phyloP scores from a whole-genome alignment of 2,888 invertebrate genomes.

The Thymelicus lineola region DNA sequence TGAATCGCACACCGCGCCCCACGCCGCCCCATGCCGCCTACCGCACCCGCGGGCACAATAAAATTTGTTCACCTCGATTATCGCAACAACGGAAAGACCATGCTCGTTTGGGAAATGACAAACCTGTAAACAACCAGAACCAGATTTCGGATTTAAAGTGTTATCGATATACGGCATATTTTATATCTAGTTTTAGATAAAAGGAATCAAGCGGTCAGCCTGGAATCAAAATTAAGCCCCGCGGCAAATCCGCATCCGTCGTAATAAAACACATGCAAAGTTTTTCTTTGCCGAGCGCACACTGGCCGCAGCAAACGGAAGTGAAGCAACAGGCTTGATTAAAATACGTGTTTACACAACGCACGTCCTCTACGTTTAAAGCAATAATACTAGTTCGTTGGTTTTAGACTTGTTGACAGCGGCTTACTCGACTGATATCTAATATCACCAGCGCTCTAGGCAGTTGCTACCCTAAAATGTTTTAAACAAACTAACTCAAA shows the following conservation, averaged over 20 bases:
- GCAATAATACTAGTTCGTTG: slow-evolving; percentile 59
- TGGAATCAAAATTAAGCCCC: slow-evolving; percentile 80
- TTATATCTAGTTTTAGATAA: slow-evolving; percentile 64
- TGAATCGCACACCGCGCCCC: slow-evolving; percentile 56
- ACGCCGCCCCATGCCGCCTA: slow-evolving; percentile 41
- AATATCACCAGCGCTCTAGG: slow-evolving; percentile 32
- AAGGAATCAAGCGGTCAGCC: slow-evolving; percentile 73
- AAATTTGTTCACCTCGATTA: slow-evolving; percentile 52
- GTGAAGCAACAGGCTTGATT: slow-evolving; percentile 84
- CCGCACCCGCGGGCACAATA: slow-evolving; percentile 59
- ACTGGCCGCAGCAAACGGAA: slow-evolving; percentile 78
- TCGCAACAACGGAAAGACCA: slow-evolving; percentile 39
- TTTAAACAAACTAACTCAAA: slow-evolving; percentile 30
- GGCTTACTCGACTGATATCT: slow-evolving; percentile 36
- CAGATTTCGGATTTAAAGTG: slow-evolving; percentile 24
- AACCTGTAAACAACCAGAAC: slow-evolving; percentile 36
- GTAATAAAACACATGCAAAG: slow-evolving; percentile 85
- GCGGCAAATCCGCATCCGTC: slow-evolving; percentile 74
- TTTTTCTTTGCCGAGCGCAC: slow-evolving; percentile 81
- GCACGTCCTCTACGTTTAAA: slow-evolving; percentile 73
- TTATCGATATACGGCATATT: slow-evolving; percentile 43
- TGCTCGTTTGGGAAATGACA: slow-evolving; percentile 38
- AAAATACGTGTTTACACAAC: slow-evolving; percentile 84
- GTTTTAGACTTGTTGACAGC: slow-evolving; percentile 41
- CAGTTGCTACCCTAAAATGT: slow-evolving; percentile 26